Base-by-base conservation (phyloP, 2,797 vertebrate species). In the Hydrophis major region DNA sequence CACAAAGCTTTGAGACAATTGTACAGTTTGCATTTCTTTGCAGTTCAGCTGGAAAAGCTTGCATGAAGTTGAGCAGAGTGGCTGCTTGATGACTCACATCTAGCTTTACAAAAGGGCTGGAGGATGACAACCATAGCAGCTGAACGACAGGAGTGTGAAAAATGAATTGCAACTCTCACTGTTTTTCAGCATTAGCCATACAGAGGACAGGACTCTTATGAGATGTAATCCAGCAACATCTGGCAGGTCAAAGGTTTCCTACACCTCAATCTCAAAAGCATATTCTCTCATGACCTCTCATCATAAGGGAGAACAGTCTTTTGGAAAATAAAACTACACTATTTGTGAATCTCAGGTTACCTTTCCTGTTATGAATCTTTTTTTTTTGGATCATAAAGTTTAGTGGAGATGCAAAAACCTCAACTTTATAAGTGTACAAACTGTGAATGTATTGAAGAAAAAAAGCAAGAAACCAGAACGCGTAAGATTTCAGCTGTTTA, bases 1-100 rank as follows among this genome's bases (percentile, higher is more conserved):
- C 0, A 0, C 22, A 89, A 91, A 92, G 88, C 59, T 14, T 89
- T 2, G 2, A n/a, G 14, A 22, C 93, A 10, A 42, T 4, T 50
- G 14, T 47, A 61, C 4, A 16, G 3, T 60, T 92, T 88, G 25
- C 25, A 88, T 16, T 74, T 7, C 18, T 4, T 53, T 78, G 14
- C 14, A 32, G 11, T 56, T 56, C 27, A 94, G 66, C 13, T 42
- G 63, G 32, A 28, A 89, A 87, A 32, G 27, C 61, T 16, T 56
- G 42, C 74, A 20, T 53, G n/a, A 12, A 20, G 22, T 74, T 50
- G 47, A 66, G 47, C 27, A 47, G 20, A 10, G 20, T 90, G 59
- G 32, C 14, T 63, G 25, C 89, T 86, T 61, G 8, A 16, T n/a
- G 74, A 87, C 47, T 20, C 60, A 56, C 14, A 7, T 25, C 18